phyloP scores from a whole-genome alignment of 2,888 invertebrate species.

The Agrilus biguttatus region DNA sequence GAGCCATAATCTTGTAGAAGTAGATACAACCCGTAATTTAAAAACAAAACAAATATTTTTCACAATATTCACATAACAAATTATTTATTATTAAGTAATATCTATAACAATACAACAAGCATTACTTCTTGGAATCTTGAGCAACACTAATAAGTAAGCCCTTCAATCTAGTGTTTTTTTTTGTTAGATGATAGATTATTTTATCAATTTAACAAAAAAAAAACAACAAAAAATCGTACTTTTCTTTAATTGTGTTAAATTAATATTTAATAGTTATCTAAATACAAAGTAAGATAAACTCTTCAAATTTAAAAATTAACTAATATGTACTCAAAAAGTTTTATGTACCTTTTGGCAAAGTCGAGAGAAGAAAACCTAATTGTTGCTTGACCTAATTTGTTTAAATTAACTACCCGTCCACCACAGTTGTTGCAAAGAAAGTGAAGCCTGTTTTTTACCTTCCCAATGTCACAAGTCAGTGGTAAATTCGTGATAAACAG shows the following conservation, averaged over 20 bases:
- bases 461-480: slow-evolving; percentile 22
- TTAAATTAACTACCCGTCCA: slow-evolving; percentile 52
- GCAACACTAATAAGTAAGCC: neutral
- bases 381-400: slow-evolving; percentile 42
- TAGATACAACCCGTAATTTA: no score
- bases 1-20: slow-evolving; percentile 8
- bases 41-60: no score
- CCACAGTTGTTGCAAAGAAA: slow-evolving; percentile 68
- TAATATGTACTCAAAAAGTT: neutral
- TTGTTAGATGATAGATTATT: neutral
- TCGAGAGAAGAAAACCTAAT: slow-evolving; percentile 56
- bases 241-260: no score
- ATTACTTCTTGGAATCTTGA: no score
- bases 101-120: no score
- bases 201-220: neutral
- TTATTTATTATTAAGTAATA: no score
- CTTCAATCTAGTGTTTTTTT: neutral
- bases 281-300: no score
- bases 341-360: slow-evolving; percentile 50
- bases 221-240: neutral
- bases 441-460: slow-evolving; percentile 47
- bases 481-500: slow-evolving; percentile 58
- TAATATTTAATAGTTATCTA: no score
- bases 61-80: no score
- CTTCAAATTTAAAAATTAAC: no score